Conservation (phyloP, 2,888 invertebrate species). For the Folsomia manolachei region DNA sequence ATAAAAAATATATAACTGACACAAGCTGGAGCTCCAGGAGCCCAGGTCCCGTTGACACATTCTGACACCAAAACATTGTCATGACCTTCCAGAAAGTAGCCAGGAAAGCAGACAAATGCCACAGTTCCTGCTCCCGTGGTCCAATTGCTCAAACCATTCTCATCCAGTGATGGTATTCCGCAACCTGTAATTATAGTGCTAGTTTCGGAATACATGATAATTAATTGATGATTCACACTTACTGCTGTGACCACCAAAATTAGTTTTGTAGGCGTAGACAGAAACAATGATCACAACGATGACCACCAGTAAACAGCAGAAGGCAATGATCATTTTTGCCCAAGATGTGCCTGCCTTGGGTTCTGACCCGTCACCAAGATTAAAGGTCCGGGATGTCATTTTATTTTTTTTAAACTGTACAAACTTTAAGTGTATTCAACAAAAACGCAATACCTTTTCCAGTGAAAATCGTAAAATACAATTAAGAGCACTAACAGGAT, state of each 20-base stretch:
- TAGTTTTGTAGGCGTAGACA: slow-evolving; percentile 38
- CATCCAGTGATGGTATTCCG: slow-evolving; percentile 39
- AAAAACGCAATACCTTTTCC: too few relatives aligned
- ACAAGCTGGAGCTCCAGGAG: slow-evolving; percentile 40
- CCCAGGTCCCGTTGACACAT: slow-evolving; percentile 40
- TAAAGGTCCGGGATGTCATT: slow-evolving; percentile 46
- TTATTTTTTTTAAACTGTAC: too few relatives aligned
- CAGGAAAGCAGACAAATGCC: slow-evolving; percentile 46
- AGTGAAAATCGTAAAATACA: too few relatives aligned
- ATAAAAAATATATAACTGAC: slow-evolving; percentile 24
- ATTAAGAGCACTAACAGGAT: too few relatives aligned
- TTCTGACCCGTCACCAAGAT: slow-evolving; percentile 32
- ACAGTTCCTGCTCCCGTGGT: slow-evolving; percentile 29
- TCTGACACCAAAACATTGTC: slow-evolving; percentile 29
- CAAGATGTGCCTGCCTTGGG: slow-evolving; percentile 29
- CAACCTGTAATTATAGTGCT: slow-evolving; percentile 32
- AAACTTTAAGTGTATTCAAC: too few relatives aligned
- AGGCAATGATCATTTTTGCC: slow-evolving; percentile 29
- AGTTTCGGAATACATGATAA: neutral
- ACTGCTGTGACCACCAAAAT: slow-evolving; percentile 20
- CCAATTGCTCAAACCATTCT: slow-evolving; percentile 46
- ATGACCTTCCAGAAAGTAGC: slow-evolving; percentile 40
- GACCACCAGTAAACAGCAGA: slow-evolving; percentile 28
- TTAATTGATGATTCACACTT: neutral
- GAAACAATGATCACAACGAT: slow-evolving; percentile 31